Evolutionary conservation across 2,113 vertebrate genomes (phyloP).

Genomic region (Pachyramphus minor): DNA sequence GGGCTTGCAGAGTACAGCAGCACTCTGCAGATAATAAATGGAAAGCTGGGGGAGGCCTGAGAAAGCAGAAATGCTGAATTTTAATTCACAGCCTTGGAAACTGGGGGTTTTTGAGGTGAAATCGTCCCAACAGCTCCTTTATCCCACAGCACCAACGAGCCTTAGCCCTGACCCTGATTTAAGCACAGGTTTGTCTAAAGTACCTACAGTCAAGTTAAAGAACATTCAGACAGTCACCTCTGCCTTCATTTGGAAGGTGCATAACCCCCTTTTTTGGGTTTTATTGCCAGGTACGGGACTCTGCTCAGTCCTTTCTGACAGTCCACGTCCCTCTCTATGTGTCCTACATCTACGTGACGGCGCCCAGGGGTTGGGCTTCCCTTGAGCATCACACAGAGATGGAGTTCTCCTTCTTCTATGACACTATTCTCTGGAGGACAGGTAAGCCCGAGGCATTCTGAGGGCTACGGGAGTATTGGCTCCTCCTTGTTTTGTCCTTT

Average conservation of each 20-base stretch:
- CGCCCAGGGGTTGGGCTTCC: constrained; percentile 94
- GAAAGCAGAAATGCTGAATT: not conserved
- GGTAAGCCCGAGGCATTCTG: constrained; percentile 44
- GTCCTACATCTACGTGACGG: constrained; percentile 96
- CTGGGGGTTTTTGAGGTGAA: not conserved
- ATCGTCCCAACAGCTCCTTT: not conserved
- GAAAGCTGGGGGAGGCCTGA: not conserved
- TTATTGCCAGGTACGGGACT: constrained; percentile 87
- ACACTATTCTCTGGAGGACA: constrained; percentile 97
- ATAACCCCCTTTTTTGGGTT: not conserved
- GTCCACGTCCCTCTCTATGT: constrained; percentile 95
- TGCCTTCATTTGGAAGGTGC: not conserved
- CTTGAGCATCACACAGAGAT: constrained; percentile 98
- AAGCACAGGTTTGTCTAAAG: not conserved
- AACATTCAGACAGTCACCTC: not conserved
- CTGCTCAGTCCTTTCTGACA: constrained; percentile 95
- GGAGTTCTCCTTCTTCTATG: constrained; percentile 99
- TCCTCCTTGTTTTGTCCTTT: not conserved
- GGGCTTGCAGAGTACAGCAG: not conserved
- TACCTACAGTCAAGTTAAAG: not conserved
- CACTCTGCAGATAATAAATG: not conserved
- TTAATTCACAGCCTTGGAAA: not conserved
- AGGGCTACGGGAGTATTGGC: rapidly evolving
- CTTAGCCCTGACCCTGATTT: not conserved
- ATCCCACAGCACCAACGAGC: rapidly evolving